Conservation (phyloP, 1,140 invertebrate genomes). For the Bombyx mandarina region DNA sequence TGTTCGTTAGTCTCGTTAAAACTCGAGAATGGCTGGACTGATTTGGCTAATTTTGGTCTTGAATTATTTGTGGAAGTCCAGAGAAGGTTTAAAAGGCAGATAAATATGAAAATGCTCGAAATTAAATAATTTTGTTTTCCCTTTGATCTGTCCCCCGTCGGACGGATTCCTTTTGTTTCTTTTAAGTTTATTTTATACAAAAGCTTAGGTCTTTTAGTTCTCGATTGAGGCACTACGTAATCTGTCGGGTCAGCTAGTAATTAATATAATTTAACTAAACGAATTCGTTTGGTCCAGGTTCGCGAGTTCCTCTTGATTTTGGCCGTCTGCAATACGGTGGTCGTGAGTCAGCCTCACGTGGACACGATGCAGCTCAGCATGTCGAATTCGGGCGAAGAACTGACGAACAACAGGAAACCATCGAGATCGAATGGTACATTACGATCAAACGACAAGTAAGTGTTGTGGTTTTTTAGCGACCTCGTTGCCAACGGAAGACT, state of each 20-base stretch:
- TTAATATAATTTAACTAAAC: conserved; percentile 3
- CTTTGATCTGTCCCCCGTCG: too few species aligned
- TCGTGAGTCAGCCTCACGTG: conserved; percentile 91
- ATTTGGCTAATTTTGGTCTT: too few species aligned
- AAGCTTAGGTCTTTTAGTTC: too few species aligned
- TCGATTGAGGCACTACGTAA: too few species aligned
- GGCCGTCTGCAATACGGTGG: conserved; percentile 96
- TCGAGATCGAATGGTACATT: conserved; percentile 44
- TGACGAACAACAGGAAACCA: conserved; percentile 20
- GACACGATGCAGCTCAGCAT: conserved; percentile 89
- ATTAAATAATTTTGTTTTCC: too few species aligned
- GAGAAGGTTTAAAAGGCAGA: too few species aligned
- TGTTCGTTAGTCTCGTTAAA: too few species aligned
- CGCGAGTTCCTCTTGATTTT: conserved; percentile 94
- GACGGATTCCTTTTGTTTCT: too few species aligned
- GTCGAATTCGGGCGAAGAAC: conserved; percentile 72
- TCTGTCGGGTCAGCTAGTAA: background rate
- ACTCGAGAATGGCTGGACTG: too few species aligned
- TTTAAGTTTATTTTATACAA: too few species aligned
- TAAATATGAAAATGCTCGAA: too few species aligned
- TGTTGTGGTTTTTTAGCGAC: conserved; percentile 1
- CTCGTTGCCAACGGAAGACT: background rate
- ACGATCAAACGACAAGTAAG: conserved; percentile 57
- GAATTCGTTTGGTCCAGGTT: conserved; percentile 57
- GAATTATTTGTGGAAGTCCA: too few species aligned